phyloP scores from a whole-genome alignment of 2,113 vertebrate genomes.

The Gallinago jamesoni region DNA sequence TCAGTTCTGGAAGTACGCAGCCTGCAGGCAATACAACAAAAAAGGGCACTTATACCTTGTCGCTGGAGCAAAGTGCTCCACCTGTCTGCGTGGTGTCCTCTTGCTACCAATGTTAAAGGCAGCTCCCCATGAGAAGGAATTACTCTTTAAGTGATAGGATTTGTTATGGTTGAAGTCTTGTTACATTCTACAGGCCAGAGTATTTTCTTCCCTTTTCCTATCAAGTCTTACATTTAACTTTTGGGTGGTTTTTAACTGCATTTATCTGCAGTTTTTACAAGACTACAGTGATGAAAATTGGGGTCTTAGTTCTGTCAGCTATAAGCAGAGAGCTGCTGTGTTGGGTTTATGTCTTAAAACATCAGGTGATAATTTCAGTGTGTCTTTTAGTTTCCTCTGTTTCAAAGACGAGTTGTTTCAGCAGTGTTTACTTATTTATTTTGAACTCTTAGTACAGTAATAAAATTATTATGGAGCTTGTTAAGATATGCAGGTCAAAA shows the following conservation, averaged over 20 bases:
- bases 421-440: neutral
- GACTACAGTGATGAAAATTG: neutral
- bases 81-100: neutral
- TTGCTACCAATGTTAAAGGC: neutral
- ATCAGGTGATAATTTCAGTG: neutral
- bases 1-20: neutral
- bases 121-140: neutral
- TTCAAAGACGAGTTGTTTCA: neutral
- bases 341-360: neutral
- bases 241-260: neutral
- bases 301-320: neutral
- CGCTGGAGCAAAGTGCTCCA: neutral
- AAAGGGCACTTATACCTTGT: neutral
- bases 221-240: neutral
- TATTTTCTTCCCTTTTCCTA: neutral
- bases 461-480: neutral
- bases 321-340: neutral
- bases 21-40: neutral
- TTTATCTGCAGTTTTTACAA: neutral
- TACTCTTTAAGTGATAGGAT: neutral
- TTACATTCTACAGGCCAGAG: neutral
- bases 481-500: neutral
- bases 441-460: neutral
- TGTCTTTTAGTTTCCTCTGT: neutral
- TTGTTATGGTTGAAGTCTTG: neutral